Conservation (phyloP, 2,113 vertebrate species). For the Uria aalge region DNA sequence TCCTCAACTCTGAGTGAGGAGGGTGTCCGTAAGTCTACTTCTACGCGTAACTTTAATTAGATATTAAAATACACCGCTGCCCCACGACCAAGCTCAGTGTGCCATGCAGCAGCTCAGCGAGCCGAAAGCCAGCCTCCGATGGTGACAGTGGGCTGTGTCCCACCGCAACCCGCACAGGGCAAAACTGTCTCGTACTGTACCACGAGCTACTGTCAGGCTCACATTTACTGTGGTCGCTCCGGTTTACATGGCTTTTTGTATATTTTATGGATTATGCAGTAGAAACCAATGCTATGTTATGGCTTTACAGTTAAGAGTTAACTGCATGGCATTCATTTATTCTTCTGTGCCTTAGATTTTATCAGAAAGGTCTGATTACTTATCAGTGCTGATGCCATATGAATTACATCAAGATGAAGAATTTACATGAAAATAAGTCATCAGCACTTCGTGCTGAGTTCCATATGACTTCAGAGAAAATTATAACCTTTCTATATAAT, state of each 20-base stretch:
- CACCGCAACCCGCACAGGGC: background rate
- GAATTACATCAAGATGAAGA: slow-evolving; percentile 55
- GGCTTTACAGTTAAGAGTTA: slow-evolving; percentile 25
- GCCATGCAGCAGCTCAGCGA: background rate
- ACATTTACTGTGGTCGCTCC: background rate
- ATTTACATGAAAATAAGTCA: slow-evolving; percentile 69
- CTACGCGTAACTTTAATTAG: background rate
- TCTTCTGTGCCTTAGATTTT: slow-evolving; percentile 29
- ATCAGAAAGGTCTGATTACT: slow-evolving; percentile 63
- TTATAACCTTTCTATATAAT: slow-evolving; percentile 28
- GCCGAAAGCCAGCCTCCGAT: background rate
- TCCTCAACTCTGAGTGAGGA: background rate
- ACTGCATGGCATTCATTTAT: background rate
- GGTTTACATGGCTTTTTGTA: accelerated
- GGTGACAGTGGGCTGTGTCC: background rate
- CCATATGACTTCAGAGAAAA: slow-evolving; percentile 47
- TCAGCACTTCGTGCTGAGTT: slow-evolving; percentile 51
- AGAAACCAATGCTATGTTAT: background rate
- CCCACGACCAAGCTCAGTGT: background rate
- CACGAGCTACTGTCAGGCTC: background rate
- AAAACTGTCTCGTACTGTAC: background rate
- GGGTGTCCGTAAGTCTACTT: background rate
- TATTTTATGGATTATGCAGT: background rate
- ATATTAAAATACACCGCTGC: background rate
- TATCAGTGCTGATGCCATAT: slow-evolving; percentile 53